Percentiles rank a stretch among this genome's conserved stretches.
Evolutionary conservation across 2,797 vertebrate genomes (phyloP).

Genomic region (Lutjanus argentimaculatus): DNA sequence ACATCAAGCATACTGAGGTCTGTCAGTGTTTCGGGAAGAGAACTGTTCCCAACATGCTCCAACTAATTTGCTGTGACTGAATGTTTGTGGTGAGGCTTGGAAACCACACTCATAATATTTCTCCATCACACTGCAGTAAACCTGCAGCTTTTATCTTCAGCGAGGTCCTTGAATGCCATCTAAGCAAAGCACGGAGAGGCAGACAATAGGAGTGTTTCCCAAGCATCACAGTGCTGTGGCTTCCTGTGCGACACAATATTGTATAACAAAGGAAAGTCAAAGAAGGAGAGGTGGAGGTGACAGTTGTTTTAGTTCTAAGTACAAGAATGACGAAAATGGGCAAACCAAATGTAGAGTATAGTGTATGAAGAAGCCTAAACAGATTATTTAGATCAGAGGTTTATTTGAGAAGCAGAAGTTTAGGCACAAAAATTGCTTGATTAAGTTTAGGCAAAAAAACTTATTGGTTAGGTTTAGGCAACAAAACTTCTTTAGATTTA

Average conservation of each 20-base stretch:
- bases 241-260: background rate
- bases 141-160: background rate
- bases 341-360: too few species aligned
- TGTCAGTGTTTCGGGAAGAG: background rate
- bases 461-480: too few species aligned
- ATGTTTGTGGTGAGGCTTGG: conserved; percentile 32
- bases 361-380: too few species aligned
- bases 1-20: background rate
- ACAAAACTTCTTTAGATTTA: too few species aligned
- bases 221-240: background rate
- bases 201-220: background rate
- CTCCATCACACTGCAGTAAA: conserved; percentile 10
- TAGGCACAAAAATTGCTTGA: too few species aligned
- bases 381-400: background rate
- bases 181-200: background rate
- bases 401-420: background rate
- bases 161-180: background rate
- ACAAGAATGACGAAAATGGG: background rate
- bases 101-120: conserved; percentile 18
- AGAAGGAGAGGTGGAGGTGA: background rate
- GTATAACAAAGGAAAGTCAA: background rate
- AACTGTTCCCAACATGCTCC: conserved; percentile 15
- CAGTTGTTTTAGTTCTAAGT: background rate
- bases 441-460: too few species aligned
- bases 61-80: conserved; percentile 14